Evolutionary conservation across 2,113 vertebrate species (phyloP).

Genomic region (Chlamydotis undulata): DNA sequence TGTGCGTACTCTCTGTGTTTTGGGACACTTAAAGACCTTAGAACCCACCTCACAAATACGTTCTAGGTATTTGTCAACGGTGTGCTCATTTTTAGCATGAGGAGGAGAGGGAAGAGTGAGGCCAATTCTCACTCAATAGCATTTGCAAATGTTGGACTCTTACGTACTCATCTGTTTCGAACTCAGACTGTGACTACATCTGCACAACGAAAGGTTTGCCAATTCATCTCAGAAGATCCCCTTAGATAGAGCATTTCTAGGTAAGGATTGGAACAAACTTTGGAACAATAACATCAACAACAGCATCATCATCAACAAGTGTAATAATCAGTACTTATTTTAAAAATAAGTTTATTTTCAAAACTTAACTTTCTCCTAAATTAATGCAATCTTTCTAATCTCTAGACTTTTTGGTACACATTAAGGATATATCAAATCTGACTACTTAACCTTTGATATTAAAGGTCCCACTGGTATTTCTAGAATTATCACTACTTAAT

Average conservation of each 20-base stretch:
- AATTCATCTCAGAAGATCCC: background rate
- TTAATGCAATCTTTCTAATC: background rate
- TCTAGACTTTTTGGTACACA: background rate
- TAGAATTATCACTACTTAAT: background rate
- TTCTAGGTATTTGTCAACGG: background rate
- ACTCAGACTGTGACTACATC: background rate
- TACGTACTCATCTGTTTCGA: background rate
- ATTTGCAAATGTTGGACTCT: background rate
- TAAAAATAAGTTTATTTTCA: background rate
- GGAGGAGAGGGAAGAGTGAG: background rate
- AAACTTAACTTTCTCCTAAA: background rate
- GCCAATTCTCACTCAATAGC: background rate
- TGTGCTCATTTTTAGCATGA: background rate
- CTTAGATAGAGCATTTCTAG: background rate
- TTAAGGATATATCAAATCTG: background rate
- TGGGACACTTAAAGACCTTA: background rate
- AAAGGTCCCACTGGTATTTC: background rate
- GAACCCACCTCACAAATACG: background rate
- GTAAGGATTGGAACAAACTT: background rate
- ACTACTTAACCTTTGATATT: background rate
- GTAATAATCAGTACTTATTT: background rate
- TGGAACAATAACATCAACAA: background rate
- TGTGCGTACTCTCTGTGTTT: background rate
- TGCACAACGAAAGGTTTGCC: background rate
- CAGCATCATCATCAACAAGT: too few species aligned